Evolutionary conservation across 2,113 vertebrate species (phyloP), one percentile per base, ranked within the genome.

Genomic region (Steatornis caripensis): DNA sequence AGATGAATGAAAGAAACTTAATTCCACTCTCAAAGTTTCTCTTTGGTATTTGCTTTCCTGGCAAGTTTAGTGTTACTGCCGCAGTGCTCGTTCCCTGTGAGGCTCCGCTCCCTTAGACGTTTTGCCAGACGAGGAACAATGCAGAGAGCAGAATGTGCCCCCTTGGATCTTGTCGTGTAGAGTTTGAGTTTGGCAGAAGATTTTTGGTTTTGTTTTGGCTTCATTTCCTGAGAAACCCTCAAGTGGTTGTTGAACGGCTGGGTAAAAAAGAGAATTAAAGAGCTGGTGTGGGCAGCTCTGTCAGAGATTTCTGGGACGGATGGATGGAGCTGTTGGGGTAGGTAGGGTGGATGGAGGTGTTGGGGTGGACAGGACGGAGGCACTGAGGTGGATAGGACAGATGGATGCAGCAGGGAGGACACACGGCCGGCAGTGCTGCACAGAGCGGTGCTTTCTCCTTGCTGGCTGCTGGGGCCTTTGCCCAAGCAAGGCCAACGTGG

Each of bases 41-140:
- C 39, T 39, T 26, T 19, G 37, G 10, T 21, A 19, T 39, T 32
- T 66, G 29, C 37, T 66, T 54, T 74, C 37, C 39, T 46, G 49
- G 39, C 24, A 53, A 55, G 24, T 39, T 26, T 60, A 58, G 29
- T 8, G 17, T 24, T 39, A 43, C 58, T 72, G 58, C 22, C 0
- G 0, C 64, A 36, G 20, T 27, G 46, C 55, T 55, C 5, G 2
- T n/a, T 61, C 30, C 39, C 11, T 36, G 21, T 41, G 18, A 45
- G 9, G 29, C 14, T 22, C 45, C 1, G 1, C 22, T 36, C 26
- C 46, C 5, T 34, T 23, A 43, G 61, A 12, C 0, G 0, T 24
- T 76, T 54, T 54, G 48, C 54, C 54, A 41, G 75, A 46, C 30
- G 60, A 66, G 14, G 51, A 68, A 14, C 17, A 69, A 32, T n/a